Percentiles rank a stretch among this genome's conserved stretches.
phyloP scores from a whole-genome alignment of 2,888 invertebrate genomes.

The Caenorhabditis virilis region DNA sequence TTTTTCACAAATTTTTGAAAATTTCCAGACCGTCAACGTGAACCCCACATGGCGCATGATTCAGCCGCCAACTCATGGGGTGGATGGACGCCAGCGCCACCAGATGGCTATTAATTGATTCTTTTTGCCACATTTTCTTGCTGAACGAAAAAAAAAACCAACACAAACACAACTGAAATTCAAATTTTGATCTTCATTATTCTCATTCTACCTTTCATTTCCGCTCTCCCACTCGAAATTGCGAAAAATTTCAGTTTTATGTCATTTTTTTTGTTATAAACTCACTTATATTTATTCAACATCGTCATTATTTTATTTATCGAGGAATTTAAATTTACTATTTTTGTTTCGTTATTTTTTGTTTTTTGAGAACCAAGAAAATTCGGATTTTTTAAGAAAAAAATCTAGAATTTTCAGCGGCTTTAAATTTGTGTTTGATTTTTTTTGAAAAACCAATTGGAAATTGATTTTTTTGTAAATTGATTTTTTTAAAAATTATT shows the following conservation, averaged over 20 bases:
- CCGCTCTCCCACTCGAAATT: not conserved
- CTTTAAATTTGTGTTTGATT: too few species aligned
- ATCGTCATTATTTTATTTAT: not conserved
- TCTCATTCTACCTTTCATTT: not conserved
- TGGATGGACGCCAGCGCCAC: not conserved
- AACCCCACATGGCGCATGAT: slow-evolving; percentile 1
- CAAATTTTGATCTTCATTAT: not conserved
- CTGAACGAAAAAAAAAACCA: not conserved
- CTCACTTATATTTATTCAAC: not conserved
- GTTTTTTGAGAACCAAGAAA: not conserved
- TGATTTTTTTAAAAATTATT: not conserved
- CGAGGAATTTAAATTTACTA: not conserved
- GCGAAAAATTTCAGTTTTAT: not conserved
- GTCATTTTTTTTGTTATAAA: not conserved
- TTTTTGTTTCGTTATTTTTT: not conserved
- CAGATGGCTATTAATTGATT: not conserved
- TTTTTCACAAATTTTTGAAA: not conserved
- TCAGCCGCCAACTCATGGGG: slow-evolving; percentile 1
- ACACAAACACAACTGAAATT: too few species aligned
- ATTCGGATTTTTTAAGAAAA: too few species aligned
- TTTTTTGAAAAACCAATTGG: not conserved
- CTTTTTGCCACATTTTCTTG: not conserved
- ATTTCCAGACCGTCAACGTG: slow-evolving; percentile 3
- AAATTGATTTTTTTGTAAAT: not conserved
- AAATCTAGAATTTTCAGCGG: too few species aligned